Evolutionary conservation across 2,888 invertebrate species (phyloP).

Genomic region (Calliscelio sp.): DNA sequence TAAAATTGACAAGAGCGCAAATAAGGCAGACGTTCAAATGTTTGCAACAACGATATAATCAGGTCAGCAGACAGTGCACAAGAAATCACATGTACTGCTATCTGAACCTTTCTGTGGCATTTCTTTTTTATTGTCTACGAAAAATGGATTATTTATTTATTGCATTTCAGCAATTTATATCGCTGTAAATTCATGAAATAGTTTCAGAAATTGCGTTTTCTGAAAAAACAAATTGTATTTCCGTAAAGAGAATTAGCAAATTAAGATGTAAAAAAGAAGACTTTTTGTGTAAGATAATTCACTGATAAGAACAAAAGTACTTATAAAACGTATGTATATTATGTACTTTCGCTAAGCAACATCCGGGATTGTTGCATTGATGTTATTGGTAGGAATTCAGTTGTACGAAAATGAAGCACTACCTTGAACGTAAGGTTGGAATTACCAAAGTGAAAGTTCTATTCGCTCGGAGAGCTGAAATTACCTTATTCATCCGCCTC

Average conservation of each 20-base stretch:
- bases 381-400: slow-evolving; percentile 61
- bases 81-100: slow-evolving; percentile 70
- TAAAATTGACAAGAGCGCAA: slow-evolving; percentile 46
- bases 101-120: slow-evolving; percentile 64
- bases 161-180: too few relatives aligned
- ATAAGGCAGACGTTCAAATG: slow-evolving; percentile 43
- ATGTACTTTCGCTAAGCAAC: slow-evolving; percentile 66
- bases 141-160: slow-evolving; percentile 11
- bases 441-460: slow-evolving; percentile 68
- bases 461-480: slow-evolving; percentile 48
- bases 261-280: too few relatives aligned
- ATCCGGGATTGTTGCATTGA: slow-evolving; percentile 65
- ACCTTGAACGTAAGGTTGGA: slow-evolving; percentile 61
- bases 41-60: slow-evolving; percentile 57
- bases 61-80: slow-evolving; percentile 68
- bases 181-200: too few relatives aligned
- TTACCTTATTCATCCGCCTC: slow-evolving; percentile 49
- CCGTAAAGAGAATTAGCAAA: too few relatives aligned
- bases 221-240: too few relatives aligned
- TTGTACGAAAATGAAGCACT: slow-evolving; percentile 68
- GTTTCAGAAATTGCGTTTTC: too few relatives aligned
- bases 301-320: too few relatives aligned
- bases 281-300: too few relatives aligned
- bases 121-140: slow-evolving; percentile 42
- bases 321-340: too few relatives aligned